phyloP scores from a whole-genome alignment of 1,140 invertebrate genomes.

The Epicauta chinensis region DNA sequence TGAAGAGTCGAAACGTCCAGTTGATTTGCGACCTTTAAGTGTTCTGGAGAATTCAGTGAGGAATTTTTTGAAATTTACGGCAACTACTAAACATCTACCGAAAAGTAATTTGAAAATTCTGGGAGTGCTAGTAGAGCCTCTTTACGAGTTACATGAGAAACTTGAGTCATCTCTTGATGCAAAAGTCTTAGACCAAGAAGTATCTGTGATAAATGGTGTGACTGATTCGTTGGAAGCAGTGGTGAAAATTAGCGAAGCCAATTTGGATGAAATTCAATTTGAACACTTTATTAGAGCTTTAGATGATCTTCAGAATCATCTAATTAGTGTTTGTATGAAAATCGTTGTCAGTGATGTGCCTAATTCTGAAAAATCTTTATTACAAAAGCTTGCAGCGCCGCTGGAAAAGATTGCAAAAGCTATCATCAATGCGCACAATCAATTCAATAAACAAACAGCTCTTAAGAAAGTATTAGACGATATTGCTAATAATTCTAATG shows the following conservation, averaged over 20 bases:
- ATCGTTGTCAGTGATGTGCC: slow-evolving; percentile 23
- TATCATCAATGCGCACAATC: slow-evolving; percentile 23
- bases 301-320: slow-evolving; percentile 30
- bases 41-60: slow-evolving; percentile 18
- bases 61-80: slow-evolving; percentile 29
- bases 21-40: slow-evolving; percentile 25
- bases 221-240: slow-evolving; percentile 25
- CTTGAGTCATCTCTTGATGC: slow-evolving; percentile 23
- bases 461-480: too few relatives aligned
- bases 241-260: not conserved
- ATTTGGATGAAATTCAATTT: slow-evolving; percentile 16
- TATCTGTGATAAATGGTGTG: slow-evolving; percentile 27
- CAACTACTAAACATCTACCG: slow-evolving; percentile 26
- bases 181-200: slow-evolving; percentile 29
- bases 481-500: too few relatives aligned
- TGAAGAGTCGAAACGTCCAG: slow-evolving; percentile 23
- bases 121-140: slow-evolving; percentile 21
- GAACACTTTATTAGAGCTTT: slow-evolving; percentile 30
- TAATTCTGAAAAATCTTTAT: slow-evolving; percentile 26
- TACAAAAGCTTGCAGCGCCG: slow-evolving; percentile 32
- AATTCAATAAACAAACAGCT: too few relatives aligned
- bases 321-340: slow-evolving; percentile 36
- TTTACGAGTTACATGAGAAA: slow-evolving; percentile 29
- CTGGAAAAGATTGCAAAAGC: slow-evolving; percentile 30
- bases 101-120: slow-evolving; percentile 33